Percentiles rank a stretch among this genome's conserved stretches.
phyloP scores from a whole-genome alignment of 2,113 vertebrate genomes.

The Thamnaconus septentrionalis region DNA sequence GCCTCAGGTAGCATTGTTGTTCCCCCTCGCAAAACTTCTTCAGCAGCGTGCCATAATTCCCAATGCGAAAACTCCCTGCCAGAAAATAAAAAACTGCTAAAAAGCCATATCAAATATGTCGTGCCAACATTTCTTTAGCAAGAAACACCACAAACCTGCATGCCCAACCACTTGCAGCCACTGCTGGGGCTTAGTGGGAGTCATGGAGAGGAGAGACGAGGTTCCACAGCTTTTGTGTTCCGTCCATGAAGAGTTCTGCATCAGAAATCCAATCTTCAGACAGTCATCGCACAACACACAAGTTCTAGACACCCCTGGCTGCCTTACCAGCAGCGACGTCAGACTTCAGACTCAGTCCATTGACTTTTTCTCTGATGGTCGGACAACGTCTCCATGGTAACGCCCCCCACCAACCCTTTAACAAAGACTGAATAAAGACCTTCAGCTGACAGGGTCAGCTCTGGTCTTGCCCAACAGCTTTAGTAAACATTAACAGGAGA shows the following conservation, averaged over 20 bases:
- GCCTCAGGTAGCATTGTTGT: slow-evolving; percentile 79
- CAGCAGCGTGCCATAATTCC: slow-evolving; percentile 80
- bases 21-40: slow-evolving; percentile 83
- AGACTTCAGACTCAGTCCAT: slow-evolving; percentile 57
- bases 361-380: slow-evolving; percentile 18
- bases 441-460: slow-evolving; percentile 22
- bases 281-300: slow-evolving; percentile 1
- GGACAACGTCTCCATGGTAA: slow-evolving; percentile 59
- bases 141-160: slow-evolving; percentile 72
- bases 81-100: neutral
- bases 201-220: slow-evolving; percentile 76
- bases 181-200: slow-evolving; percentile 78
- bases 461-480: slow-evolving; percentile 44
- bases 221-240: slow-evolving; percentile 79
- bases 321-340: slow-evolving; percentile 1
- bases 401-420: slow-evolving; percentile 29
- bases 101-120: neutral
- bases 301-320: too few species aligned
- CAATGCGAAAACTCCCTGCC: slow-evolving; percentile 83
- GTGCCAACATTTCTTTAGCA: too few species aligned
- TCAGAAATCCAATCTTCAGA: slow-evolving; percentile 15
- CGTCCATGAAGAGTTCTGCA: slow-evolving; percentile 78
- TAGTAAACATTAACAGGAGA: slow-evolving; percentile 63
- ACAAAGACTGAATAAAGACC: slow-evolving; percentile 34
- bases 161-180: slow-evolving; percentile 88